These are phyloP conservation scores for Spodoptera litura DNA, from an alignment of 1,140 invertebrate species.

Conservation along the genomic window DNA sequence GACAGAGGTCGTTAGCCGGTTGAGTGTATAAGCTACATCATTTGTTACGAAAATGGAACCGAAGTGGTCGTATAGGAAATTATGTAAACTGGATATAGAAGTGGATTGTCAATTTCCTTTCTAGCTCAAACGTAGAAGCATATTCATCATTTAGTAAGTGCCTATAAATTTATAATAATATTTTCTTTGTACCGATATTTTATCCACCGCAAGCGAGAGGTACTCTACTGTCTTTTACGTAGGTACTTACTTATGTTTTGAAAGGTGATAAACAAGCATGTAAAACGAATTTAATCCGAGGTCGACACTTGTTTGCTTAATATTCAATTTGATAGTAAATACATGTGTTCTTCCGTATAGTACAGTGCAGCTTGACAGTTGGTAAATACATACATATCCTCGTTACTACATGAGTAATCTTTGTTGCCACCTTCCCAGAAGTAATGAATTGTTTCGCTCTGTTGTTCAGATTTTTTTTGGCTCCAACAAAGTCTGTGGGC, in stretches of 20 bases:
- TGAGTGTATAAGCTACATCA: not conserved
- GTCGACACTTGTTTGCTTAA: not conserved
- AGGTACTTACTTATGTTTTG: too few species aligned
- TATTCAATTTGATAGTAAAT: constrained; percentile 3
- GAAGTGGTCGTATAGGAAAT: constrained; percentile 12
- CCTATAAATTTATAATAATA: too few species aligned
- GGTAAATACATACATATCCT: constrained; percentile 17
- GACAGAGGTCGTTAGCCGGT: not conserved
- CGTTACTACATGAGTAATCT: constrained; percentile 40
- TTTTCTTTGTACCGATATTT: too few species aligned
- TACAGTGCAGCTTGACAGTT: not conserved
- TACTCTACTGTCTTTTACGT: too few species aligned
- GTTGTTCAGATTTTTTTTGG: constrained; percentile 32
- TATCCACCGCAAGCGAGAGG: too few species aligned
- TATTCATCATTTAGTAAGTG: not conserved
- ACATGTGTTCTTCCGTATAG: constrained; percentile 3
- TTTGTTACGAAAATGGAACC: constrained; percentile 10
- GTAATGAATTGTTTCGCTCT: constrained; percentile 16
- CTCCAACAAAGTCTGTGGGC: constrained; percentile 15
- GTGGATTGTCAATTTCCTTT: constrained; percentile 22
- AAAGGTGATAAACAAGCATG: too few species aligned
- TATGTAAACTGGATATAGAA: not conserved
- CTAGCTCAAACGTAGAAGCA: constrained; percentile 2
- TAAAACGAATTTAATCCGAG: too few species aligned
- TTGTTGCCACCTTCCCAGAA: constrained; percentile 21